phyloP scores from a whole-genome alignment of 2,113 vertebrate genomes.

The Setophaga petechia region DNA sequence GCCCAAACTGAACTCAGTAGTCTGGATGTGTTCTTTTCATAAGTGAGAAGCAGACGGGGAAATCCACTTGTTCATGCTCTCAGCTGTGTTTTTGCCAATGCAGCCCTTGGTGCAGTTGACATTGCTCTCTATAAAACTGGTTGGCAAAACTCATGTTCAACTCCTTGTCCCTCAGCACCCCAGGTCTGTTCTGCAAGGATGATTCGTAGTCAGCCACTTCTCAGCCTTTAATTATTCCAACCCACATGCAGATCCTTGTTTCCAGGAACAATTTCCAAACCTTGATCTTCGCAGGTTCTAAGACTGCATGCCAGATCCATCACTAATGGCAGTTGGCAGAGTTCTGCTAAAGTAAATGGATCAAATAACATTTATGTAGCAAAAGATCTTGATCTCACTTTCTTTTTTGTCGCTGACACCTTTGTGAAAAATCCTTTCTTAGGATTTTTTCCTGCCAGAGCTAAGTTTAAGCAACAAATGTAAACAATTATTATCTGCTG shows the following conservation, averaged over 20 bases:
- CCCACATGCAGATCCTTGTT: not conserved
- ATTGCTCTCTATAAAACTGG: not conserved
- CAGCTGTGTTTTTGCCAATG: not conserved
- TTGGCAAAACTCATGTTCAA: not conserved
- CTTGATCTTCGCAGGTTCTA: not conserved
- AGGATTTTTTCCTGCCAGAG: no score
- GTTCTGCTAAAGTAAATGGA: not conserved
- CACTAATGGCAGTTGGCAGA: not conserved
- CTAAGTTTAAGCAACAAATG: no score
- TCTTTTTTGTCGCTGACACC: not conserved
- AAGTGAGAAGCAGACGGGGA: not conserved
- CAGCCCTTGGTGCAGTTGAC: not conserved
- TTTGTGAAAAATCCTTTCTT: no score
- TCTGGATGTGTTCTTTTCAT: not conserved
- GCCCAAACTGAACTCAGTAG: not conserved
- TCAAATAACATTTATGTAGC: not conserved
- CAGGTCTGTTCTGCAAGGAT: not conserved
- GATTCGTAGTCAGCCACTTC: not conserved
- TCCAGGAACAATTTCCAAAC: not conserved
- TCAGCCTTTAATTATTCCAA: not conserved
- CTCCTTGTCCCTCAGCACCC: not conserved
- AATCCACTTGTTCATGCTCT: not conserved
- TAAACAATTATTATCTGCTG: no score
- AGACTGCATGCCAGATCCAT: not conserved
- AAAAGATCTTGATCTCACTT: not conserved